A percentile compares a stretch with the other conserved stretches of the same genome.
phyloP scores from a whole-genome alignment of 2,888 invertebrate species.

The Sycophila texana region DNA sequence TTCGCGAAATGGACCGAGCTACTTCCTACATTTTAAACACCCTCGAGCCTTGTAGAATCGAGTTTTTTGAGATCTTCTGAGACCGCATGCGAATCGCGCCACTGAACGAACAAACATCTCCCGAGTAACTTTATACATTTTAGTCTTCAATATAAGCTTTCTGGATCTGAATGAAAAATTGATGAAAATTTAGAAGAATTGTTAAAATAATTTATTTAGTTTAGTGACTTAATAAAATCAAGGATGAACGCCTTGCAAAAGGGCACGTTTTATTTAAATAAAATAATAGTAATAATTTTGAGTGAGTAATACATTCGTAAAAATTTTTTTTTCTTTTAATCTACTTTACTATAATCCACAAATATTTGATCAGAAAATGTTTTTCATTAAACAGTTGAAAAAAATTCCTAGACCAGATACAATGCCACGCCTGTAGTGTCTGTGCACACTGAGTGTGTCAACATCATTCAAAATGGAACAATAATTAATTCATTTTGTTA shows the following conservation, averaged over 20 bases:
- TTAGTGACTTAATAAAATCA: neutral
- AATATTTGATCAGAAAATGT: neutral
- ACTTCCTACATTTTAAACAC: conserved; percentile 42
- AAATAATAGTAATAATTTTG: neutral
- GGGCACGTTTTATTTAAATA: neutral
- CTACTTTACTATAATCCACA: neutral
- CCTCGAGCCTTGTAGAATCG: neutral
- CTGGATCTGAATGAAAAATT: neutral
- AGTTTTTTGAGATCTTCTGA: neutral
- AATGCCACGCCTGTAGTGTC: neutral
- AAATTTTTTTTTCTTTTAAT: neutral
- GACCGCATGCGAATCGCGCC: neutral
- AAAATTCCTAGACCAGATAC: neutral
- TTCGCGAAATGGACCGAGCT: conserved; percentile 34
- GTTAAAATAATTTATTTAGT: neutral
- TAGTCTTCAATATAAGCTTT: too few species aligned
- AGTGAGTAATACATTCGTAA: neutral
- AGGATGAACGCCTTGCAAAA: neutral
- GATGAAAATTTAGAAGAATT: neutral
- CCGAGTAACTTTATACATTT: too few species aligned
- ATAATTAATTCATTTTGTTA: neutral
- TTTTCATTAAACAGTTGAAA: neutral
- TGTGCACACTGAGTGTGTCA: neutral
- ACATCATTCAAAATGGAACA: neutral
- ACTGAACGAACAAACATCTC: too few species aligned